Conservation (phyloP, 1,140 invertebrate genomes). For the Eueides isabella region DNA sequence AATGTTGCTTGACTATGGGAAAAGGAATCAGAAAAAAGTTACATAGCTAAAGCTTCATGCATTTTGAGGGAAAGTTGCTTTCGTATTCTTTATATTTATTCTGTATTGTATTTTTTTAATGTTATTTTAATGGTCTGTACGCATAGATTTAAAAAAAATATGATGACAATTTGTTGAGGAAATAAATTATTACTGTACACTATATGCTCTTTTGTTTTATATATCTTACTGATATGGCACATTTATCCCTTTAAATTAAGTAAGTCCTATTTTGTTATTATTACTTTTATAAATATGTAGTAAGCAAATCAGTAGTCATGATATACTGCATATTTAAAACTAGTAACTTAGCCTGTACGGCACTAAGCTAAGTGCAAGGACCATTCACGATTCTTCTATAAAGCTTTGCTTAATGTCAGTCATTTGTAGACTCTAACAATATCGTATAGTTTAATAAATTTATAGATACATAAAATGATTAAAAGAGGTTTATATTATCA, state of each 20-base stretch:
- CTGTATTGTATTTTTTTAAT: neutral
- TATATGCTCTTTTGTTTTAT: neutral
- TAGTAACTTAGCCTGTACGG: too few relatives aligned
- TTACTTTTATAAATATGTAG: neutral
- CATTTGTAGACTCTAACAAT: neutral
- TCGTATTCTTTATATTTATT: neutral
- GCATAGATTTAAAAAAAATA: conserved; percentile 4
- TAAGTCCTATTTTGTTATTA: neutral
- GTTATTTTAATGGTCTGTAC: neutral
- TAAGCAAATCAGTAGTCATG: neutral
- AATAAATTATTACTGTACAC: conserved; percentile 30
- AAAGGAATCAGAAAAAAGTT: neutral
- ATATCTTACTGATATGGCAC: neutral
- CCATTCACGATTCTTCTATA: neutral
- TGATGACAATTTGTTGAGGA: conserved; percentile 25
- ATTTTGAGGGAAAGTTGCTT: neutral
- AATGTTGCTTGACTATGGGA: neutral
- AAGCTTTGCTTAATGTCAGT: neutral
- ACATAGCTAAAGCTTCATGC: neutral
- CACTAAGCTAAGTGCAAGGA: too few relatives aligned
- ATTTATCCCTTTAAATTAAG: neutral
- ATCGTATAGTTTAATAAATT: neutral
- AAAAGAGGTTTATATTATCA: neutral
- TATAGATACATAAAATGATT: neutral
- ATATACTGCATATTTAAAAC: too few relatives aligned